Percentiles rank a stretch among this genome's conserved stretches.
These are phyloP conservation scores for Athene cunicularia DNA, from an alignment of 2,113 vertebrate species.

Conservation along the genomic window DNA sequence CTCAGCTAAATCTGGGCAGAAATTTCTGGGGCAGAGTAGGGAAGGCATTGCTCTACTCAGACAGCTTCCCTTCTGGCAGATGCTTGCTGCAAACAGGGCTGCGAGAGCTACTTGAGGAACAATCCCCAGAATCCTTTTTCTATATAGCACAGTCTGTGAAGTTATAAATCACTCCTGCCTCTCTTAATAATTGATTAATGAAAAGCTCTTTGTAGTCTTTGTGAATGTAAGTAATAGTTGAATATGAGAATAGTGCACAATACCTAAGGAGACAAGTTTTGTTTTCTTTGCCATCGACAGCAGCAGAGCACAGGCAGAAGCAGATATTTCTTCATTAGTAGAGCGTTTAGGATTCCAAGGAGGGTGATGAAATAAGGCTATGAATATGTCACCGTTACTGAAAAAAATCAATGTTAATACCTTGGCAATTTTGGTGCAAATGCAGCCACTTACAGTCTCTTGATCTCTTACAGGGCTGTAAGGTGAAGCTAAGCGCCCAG, in stretches of 20 bases:
- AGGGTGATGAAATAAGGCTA: not conserved
- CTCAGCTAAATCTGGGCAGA: not conserved
- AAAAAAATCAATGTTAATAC: not conserved
- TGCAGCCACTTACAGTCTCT: not conserved
- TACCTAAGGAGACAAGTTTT: not conserved
- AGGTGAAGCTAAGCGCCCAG: not conserved
- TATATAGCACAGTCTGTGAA: not conserved
- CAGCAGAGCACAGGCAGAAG: not conserved
- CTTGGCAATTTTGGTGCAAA: not conserved
- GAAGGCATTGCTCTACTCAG: not conserved
- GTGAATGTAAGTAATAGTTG: not conserved
- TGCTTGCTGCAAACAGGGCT: not conserved
- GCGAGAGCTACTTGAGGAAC: not conserved
- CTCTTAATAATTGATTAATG: not conserved
- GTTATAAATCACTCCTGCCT: not conserved
- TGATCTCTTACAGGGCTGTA: not conserved
- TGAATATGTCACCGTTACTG: not conserved
- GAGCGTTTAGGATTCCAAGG: not conserved
- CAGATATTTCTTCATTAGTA: conserved; percentile 1
- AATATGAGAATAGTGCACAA: not conserved
- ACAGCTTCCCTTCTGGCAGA: not conserved
- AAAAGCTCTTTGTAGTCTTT: not conserved
- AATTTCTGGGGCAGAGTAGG: not conserved
- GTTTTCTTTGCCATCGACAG: not conserved
- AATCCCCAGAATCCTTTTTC: not conserved